Evolutionary conservation across 2,888 invertebrate species (phyloP).

Genomic region (Osmoderma eremita): DNA sequence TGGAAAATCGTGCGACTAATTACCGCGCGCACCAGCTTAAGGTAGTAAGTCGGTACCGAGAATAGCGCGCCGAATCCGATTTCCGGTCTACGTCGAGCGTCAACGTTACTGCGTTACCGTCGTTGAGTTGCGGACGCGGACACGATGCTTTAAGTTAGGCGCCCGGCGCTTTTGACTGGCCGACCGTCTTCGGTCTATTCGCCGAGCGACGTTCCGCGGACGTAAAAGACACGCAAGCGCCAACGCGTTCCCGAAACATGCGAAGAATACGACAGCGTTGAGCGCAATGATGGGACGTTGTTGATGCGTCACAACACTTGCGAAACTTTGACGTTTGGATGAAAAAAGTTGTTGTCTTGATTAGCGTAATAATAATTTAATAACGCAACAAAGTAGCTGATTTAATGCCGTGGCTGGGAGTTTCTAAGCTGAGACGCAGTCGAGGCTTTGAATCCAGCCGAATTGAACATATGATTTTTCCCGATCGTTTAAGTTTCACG

Average conservation of each 20-base stretch:
- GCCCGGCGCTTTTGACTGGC: constrained; percentile 35
- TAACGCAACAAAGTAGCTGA: no score
- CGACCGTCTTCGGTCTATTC: constrained; percentile 23
- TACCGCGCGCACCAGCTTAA: not conserved
- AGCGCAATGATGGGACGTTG: no score
- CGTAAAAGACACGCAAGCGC: constrained; percentile 38
- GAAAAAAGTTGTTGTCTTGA: no score
- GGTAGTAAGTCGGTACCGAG: constrained; percentile 1
- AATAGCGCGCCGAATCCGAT: constrained; percentile 32
- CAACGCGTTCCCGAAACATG: constrained; percentile 28
- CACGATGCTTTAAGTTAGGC: constrained; percentile 25
- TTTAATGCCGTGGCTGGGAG: no score
- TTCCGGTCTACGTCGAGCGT: constrained; percentile 23
- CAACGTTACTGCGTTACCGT: constrained; percentile 14
- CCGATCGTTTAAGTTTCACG: no score
- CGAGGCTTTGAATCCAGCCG: no score
- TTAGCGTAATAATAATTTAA: no score
- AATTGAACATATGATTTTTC: no score
- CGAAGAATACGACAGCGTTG: constrained; percentile 25
- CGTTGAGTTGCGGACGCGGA: not conserved
- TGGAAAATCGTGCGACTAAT: constrained; percentile 15
- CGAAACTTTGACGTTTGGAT: not conserved
- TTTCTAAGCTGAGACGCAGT: no score
- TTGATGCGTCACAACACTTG: no score
- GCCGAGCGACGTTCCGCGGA: not conserved